These are phyloP conservation scores for Rhipidura dahli DNA, from an alignment of 2,113 vertebrate species.

Conservation along the genomic window DNA sequence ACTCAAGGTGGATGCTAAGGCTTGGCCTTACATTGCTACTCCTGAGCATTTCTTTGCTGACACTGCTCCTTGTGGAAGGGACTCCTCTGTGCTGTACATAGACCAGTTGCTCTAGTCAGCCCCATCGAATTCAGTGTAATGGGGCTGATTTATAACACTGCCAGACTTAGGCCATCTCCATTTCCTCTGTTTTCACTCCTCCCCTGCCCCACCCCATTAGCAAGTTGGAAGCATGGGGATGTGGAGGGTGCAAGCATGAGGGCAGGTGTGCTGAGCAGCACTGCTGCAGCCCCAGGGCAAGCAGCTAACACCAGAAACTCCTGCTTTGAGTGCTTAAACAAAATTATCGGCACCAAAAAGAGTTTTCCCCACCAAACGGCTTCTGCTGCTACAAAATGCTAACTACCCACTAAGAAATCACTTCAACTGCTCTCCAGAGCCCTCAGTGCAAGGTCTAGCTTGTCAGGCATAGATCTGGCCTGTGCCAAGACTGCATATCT, in stretches of 20 bases:
- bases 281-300: neutral
- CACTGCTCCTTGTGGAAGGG: neutral
- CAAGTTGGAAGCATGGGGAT: accelerated
- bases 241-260: neutral
- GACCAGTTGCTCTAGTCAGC: neutral
- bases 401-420: neutral
- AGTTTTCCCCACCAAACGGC: neutral
- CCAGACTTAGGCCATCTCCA: neutral
- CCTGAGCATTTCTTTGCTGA: neutral
- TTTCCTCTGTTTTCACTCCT: neutral
- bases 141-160: neutral
- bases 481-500: neutral
- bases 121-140: neutral
- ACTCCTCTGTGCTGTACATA: neutral
- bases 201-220: accelerated
- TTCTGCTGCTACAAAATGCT: neutral
- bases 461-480: neutral
- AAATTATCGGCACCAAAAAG: neutral
- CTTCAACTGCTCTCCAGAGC: neutral
- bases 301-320: neutral
- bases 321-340: neutral
- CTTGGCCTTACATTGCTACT: neutral
- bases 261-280: neutral
- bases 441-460: neutral
- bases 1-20: neutral